Evolutionary conservation across 1,140 invertebrate genomes (phyloP).

Genomic region (Phymastichus coffea): DNA sequence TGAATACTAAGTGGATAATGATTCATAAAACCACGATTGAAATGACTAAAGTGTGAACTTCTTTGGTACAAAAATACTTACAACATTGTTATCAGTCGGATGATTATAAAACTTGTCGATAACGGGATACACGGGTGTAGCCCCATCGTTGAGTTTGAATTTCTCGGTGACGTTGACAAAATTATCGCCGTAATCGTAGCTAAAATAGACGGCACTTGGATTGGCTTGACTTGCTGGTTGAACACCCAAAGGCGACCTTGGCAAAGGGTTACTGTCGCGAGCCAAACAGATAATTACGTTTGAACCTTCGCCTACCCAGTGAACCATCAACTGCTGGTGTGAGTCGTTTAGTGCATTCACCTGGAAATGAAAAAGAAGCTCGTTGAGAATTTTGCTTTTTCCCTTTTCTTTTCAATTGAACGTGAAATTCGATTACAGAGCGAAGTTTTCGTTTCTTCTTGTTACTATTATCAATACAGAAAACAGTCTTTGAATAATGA

Average conservation of each 20-base stretch:
- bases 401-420: too few relatives aligned
- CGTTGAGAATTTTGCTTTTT: too few relatives aligned
- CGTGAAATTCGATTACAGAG: too few relatives aligned
- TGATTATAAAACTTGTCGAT: conserved; percentile 85
- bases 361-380: conserved; percentile 61
- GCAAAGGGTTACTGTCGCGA: conserved; percentile 62
- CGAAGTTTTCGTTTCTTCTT: too few relatives aligned
- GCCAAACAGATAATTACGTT: conserved; percentile 85
- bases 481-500: too few relatives aligned
- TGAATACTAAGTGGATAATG: too few relatives aligned
- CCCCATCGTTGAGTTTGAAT: conserved; percentile 60
- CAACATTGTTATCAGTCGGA: conserved; percentile 71
- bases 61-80: too few relatives aligned
- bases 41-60: too few relatives aligned
- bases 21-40: too few relatives aligned
- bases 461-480: neutral
- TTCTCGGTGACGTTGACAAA: conserved; percentile 73
- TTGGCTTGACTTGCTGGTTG: conserved; percentile 49
- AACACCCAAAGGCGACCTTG: conserved; percentile 33
- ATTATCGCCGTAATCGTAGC: conserved; percentile 80
- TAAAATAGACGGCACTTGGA: conserved; percentile 78
- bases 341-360: conserved; percentile 75
- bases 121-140: conserved; percentile 62
- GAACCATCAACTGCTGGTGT: conserved; percentile 84
- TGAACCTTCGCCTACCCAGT: conserved; percentile 85